Evolutionary conservation across 2,797 vertebrate genomes (phyloP).

Genomic region (Eleutherodactylus coqui): DNA sequence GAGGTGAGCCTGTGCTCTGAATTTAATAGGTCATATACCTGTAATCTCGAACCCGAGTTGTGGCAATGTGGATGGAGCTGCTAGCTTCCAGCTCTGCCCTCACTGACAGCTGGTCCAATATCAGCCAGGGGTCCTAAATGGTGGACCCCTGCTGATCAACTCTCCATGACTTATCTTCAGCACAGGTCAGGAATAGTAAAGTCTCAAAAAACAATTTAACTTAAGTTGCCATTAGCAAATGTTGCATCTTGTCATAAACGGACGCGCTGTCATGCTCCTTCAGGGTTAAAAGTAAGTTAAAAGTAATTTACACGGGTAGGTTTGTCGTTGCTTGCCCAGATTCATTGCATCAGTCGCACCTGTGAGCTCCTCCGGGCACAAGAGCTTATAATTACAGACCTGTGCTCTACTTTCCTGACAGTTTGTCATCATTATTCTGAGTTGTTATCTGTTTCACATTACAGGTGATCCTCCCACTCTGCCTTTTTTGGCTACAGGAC

Average conservation of each 20-base stretch:
- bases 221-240: neutral
- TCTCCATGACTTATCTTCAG: no score
- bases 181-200: no score
- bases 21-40: no score
- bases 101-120: no score
- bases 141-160: no score
- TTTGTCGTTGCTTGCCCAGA: constrained; percentile 82
- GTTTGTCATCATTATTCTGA: constrained; percentile 82
- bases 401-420: constrained; percentile 82
- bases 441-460: constrained; percentile 73
- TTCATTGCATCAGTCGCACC: constrained; percentile 83
- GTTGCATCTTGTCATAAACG: neutral
- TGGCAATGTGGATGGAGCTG: no score
- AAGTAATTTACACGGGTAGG: constrained; percentile 59
- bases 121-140: no score
- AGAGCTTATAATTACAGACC: constrained; percentile 83
- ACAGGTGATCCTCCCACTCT: constrained; percentile 56
- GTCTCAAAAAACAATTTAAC: no score
- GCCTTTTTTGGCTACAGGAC: constrained; percentile 56
- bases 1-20: no score
- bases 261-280: neutral
- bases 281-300: constrained; percentile 11
- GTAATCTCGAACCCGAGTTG: no score
- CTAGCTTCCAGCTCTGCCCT: no score
- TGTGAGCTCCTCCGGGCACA: constrained; percentile 85